Evolutionary conservation across 2,113 vertebrate genomes (phyloP).

Genomic region (Redunca redunca): DNA sequence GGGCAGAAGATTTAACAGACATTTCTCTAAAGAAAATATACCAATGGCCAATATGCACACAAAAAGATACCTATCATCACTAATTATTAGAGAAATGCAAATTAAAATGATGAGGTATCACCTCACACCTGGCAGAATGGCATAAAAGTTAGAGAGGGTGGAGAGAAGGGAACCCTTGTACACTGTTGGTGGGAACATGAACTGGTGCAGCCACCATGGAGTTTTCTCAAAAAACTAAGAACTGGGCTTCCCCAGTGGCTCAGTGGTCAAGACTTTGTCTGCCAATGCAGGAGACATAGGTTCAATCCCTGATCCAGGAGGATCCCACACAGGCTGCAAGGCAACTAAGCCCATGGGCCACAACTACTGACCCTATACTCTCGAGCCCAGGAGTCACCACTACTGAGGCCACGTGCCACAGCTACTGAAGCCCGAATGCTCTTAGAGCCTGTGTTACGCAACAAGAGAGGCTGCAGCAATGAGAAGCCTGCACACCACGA

Average conservation of each 20-base stretch:
- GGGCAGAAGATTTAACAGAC: neutral
- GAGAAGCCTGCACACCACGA: neutral
- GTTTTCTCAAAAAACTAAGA: neutral
- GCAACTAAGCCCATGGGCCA: neutral
- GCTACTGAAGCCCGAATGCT: neutral
- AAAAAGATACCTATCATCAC: neutral
- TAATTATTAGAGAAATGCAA: neutral
- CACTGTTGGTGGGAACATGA: neutral
- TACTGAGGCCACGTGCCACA: neutral
- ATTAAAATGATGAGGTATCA: neutral
- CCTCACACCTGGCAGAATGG: neutral
- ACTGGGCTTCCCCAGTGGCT: neutral
- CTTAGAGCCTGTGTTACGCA: neutral
- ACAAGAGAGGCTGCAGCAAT: neutral
- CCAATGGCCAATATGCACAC: neutral
- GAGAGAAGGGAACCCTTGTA: neutral
- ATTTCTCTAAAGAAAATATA: neutral
- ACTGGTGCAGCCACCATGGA: neutral
- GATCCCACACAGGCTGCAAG: neutral
- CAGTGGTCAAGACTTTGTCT: neutral
- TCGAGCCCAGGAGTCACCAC: neutral
- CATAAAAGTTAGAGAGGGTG: neutral
- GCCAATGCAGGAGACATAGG: neutral
- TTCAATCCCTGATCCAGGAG: neutral
- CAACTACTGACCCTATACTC: neutral